Evolutionary conservation across 2,113 vertebrate species (phyloP).

Genomic region (Callopanchax toddi): DNA sequence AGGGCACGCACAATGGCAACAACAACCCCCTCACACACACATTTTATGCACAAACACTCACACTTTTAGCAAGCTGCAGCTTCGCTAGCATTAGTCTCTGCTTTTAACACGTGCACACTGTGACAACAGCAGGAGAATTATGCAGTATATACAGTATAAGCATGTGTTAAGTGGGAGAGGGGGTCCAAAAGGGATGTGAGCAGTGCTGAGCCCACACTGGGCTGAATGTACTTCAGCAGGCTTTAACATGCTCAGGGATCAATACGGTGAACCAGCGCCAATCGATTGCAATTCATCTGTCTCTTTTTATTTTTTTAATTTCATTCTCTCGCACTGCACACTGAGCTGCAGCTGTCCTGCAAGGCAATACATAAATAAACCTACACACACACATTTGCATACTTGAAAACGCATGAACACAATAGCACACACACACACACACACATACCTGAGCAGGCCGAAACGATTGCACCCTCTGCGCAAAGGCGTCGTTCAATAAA

Average conservation of each 20-base stretch:
- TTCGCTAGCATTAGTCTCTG: slow-evolving; percentile 22
- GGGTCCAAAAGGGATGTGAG: neutral
- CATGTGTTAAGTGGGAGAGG: slow-evolving; percentile 32
- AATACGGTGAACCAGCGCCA: slow-evolving; percentile 74
- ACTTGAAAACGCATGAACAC: slow-evolving; percentile 43
- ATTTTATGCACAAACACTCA: slow-evolving; percentile 17
- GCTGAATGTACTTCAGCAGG: slow-evolving; percentile 73
- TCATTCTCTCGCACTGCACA: slow-evolving; percentile 61
- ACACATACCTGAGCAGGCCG: slow-evolving; percentile 46
- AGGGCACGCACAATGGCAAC: slow-evolving; percentile 42
- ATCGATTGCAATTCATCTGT: slow-evolving; percentile 79
- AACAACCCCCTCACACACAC: slow-evolving; percentile 23
- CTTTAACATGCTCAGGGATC: slow-evolving; percentile 75
- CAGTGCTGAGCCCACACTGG: slow-evolving; percentile 21
- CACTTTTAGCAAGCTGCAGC: slow-evolving; percentile 4
- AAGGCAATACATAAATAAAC: slow-evolving; percentile 71
- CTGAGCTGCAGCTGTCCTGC: slow-evolving; percentile 52
- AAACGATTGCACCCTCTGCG: slow-evolving; percentile 42
- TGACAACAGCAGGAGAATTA: slow-evolving; percentile 48
- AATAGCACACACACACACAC: slow-evolving; percentile 29
- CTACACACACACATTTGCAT: slow-evolving; percentile 19
- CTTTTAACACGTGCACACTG: slow-evolving; percentile 42
- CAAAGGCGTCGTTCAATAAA: slow-evolving; percentile 72
- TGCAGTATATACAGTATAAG: slow-evolving; percentile 36
- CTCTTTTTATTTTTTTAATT: slow-evolving; percentile 51